Percentiles rank a stretch among this genome's conserved stretches.
Conservation (phyloP, 1,140 invertebrate species). For the Drosophila rufa region DNA sequence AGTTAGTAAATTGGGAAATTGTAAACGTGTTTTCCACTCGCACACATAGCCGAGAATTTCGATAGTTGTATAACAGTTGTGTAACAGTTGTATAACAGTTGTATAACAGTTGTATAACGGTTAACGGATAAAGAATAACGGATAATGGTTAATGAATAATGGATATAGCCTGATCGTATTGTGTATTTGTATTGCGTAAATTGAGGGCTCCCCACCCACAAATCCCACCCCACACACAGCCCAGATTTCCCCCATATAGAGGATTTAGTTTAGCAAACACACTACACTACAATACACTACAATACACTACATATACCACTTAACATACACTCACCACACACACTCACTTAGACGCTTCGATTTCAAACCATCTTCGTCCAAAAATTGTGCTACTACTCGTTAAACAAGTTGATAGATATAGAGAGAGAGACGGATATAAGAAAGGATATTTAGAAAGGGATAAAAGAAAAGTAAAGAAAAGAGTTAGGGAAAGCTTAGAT, state of each 20-base stretch:
- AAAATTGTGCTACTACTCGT: conserved; percentile 83
- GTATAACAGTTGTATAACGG: conserved; percentile 10
- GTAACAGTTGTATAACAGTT: conserved; percentile 28
- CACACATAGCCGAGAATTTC: conserved; percentile 53
- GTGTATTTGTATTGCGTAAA: conserved; percentile 40
- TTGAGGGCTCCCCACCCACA: conserved; percentile 22
- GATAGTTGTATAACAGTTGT: conserved; percentile 37
- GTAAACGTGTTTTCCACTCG: conserved; percentile 44
- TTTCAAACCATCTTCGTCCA: conserved; percentile 81
- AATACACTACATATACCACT: background rate
- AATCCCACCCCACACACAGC: conserved; percentile 14
- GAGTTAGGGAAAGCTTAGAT: background rate
- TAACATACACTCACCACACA: background rate
- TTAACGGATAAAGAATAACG: conserved; percentile 16
- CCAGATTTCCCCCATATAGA: conserved; percentile 27
- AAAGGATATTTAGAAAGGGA: conserved; percentile 18
- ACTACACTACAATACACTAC: background rate
- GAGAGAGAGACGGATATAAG: conserved; percentile 24
- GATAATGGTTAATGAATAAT: conserved; percentile 29
- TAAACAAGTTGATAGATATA: conserved; percentile 75
- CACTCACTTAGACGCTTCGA: conserved; percentile 72
- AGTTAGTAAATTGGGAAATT: conserved; percentile 19
- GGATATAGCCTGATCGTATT: conserved; percentile 43
- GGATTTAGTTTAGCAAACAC: conserved; percentile 43
- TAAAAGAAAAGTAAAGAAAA: conserved; percentile 2